phyloP scores from a whole-genome alignment of 2,797 vertebrate genomes.

The Discoglossus pictus region DNA sequence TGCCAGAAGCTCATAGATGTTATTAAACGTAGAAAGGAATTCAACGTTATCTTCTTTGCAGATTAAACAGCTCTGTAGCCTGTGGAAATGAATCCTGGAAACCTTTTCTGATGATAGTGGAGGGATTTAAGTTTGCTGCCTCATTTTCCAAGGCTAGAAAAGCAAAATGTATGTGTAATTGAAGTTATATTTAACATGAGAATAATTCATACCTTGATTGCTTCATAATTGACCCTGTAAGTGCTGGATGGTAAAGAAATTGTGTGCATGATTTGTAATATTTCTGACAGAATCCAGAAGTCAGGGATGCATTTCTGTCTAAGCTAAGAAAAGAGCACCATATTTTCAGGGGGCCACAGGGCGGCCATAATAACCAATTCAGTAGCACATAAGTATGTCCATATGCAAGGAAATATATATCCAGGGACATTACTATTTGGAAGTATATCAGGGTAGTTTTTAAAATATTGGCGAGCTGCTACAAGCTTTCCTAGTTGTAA shows the following conservation, averaged over 20 bases:
- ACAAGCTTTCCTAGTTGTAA: too few relatives aligned
- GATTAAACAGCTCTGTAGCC: conserved; percentile 51
- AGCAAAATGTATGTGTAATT: conserved; percentile 7
- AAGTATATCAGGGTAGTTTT: too few relatives aligned
- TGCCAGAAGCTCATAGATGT: conserved; percentile 35
- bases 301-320: too few relatives aligned
- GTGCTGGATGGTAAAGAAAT: not conserved
- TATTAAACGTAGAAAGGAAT: conserved; percentile 56
- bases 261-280: too few relatives aligned
- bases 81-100: conserved; percentile 55
- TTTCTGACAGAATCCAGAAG: too few relatives aligned
- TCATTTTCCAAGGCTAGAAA: conserved; percentile 32
- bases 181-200: conserved; percentile 29
- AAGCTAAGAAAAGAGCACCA: too few relatives aligned
- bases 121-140: conserved; percentile 39
- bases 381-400: too few relatives aligned
- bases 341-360: too few relatives aligned
- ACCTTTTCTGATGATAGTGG: conserved; percentile 45
- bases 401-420: too few relatives aligned
- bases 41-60: conserved; percentile 56
- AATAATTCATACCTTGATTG: conserved; percentile 8
- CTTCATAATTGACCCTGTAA: conserved; percentile 8
- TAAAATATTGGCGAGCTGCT: too few relatives aligned
- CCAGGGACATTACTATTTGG: too few relatives aligned
- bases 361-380: too few relatives aligned